A percentile compares a stretch with the other conserved stretches of the same genome.
Conservation (phyloP, 2,113 vertebrate genomes). For the Leptobrachium ailaonicum region DNA sequence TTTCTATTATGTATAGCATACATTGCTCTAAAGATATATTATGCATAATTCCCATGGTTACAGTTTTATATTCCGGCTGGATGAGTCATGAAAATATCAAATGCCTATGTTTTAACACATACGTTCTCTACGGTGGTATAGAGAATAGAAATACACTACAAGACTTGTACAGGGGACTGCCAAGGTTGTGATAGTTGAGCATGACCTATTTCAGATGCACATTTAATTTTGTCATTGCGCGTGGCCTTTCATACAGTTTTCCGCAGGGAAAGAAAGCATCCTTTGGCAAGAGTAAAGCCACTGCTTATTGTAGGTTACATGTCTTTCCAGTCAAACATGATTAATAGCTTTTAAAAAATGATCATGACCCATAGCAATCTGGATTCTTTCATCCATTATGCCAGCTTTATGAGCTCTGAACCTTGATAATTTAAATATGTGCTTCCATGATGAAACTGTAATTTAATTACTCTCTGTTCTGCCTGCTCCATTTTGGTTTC, state of each 20-base stretch:
- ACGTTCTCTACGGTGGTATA: too few relatives aligned
- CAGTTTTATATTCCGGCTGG: too few relatives aligned
- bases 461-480: conserved; percentile 67
- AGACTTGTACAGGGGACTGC: neutral
- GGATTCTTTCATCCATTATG: conserved; percentile 66
- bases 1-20: too few relatives aligned
- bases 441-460: conserved; percentile 63
- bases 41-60: too few relatives aligned
- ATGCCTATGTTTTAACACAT: too few relatives aligned
- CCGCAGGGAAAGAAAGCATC: conserved; percentile 63
- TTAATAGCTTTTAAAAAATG: conserved; percentile 63
- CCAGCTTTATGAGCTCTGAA: conserved; percentile 61
- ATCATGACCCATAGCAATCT: conserved; percentile 60
- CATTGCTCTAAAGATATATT: too few relatives aligned
- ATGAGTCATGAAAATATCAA: too few relatives aligned
- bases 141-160: neutral
- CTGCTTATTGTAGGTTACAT: conserved; percentile 62
- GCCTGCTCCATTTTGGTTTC: conserved; percentile 65
- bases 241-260: conserved; percentile 64
- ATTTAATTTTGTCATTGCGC: conserved; percentile 56
- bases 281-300: conserved; percentile 61
- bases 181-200: neutral
- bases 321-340: conserved; percentile 66
- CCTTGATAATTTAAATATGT: conserved; percentile 64
- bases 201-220: conserved; percentile 52